Conservation (phyloP, 2,113 vertebrate genomes). For the Carassius carassius region DNA sequence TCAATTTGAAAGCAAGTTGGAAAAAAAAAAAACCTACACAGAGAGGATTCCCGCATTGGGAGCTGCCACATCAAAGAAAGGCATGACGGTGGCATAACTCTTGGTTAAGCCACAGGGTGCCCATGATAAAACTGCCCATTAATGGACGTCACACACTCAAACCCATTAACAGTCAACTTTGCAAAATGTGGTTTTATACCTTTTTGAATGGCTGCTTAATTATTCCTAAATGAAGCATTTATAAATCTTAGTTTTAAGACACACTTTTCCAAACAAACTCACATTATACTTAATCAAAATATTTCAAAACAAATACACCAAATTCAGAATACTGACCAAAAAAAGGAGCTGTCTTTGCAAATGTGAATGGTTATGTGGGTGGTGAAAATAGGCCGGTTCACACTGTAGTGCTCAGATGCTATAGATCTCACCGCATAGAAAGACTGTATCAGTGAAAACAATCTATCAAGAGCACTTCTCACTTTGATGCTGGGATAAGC, state of each 20-base stretch:
- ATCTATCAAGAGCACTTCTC: conserved; percentile 44
- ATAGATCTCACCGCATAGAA: background rate
- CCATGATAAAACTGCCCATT: background rate
- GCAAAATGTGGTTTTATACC: background rate
- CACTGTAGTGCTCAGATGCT: background rate
- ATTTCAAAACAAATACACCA: background rate
- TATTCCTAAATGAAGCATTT: background rate
- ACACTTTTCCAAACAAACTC: background rate
- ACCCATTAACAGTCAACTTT: background rate
- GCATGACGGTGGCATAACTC: background rate
- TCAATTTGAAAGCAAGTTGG: conserved; percentile 37
- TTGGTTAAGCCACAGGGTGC: background rate
- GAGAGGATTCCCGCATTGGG: conserved; percentile 17
- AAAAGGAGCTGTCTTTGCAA: background rate
- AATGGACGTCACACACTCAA: background rate
- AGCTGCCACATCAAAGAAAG: conserved; percentile 44
- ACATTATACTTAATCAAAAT: background rate
- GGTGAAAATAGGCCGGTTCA: conserved; percentile 44
- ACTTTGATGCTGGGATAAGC: conserved; percentile 31
- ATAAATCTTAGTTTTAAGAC: background rate
- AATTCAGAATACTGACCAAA: conserved; percentile 3
- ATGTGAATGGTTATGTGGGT: conserved; percentile 38
- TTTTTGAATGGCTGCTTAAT: background rate
- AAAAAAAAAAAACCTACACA: conserved; percentile 28
- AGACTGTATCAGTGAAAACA: background rate